A percentile compares a stretch with the other conserved stretches of the same genome.
Conservation (phyloP, 2,888 invertebrate species). For the Cyclophora punctaria region DNA sequence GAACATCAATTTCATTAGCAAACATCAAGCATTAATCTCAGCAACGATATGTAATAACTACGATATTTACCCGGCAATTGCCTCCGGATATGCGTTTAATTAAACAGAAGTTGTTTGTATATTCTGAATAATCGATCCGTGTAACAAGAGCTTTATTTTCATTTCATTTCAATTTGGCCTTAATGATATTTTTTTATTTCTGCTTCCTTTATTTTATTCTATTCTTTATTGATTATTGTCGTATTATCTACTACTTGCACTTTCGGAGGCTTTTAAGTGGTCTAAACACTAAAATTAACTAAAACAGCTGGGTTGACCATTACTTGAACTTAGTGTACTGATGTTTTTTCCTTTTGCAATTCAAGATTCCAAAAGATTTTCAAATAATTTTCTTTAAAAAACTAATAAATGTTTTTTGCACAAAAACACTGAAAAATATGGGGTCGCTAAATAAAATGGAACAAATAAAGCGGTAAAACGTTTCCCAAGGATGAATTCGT, state of each 20-base stretch:
- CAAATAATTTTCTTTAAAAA: not conserved
- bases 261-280: no score
- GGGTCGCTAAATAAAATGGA: constrained; percentile 10
- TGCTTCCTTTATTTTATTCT: no score
- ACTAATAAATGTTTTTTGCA: not conserved
- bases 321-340: no score
- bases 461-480: constrained; percentile 23
- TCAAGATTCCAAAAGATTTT: no score
- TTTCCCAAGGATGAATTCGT: constrained; percentile 24
- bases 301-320: no score
- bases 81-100: constrained; percentile 32
- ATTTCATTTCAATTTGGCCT: not conserved
- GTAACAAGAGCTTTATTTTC: constrained; percentile 6
- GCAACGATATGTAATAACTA: constrained; percentile 28
- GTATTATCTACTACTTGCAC: no score
- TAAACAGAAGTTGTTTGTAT: constrained; percentile 30
- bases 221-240: no score
- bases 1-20: constrained; percentile 38
- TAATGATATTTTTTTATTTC: no score
- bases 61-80: constrained; percentile 33
- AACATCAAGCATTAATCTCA: constrained; percentile 35
- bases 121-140: constrained; percentile 22
- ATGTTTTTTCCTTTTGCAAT: no score
- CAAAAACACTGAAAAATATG: constrained; percentile 1
- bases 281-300: no score